Base-by-base conservation (phyloP, 2,888 invertebrate genomes). In the Elmis aenea region DNA sequence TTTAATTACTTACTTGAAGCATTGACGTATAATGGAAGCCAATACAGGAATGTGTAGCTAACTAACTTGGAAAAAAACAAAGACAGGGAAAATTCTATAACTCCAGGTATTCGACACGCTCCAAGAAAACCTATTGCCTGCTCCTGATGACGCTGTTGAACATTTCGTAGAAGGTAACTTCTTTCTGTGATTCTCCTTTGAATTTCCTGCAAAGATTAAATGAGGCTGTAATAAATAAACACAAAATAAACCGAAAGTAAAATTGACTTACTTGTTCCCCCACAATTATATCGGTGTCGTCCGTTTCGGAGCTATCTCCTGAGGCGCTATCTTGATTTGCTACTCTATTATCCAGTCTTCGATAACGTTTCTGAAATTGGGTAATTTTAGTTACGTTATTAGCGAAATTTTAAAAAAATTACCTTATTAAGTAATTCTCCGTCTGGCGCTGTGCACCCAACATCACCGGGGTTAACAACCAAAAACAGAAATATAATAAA, bases 21-120 rank as follows among this genome's bases (percentile, higher is more conserved):
- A 43, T 82, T 80, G 39, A 97, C 91, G 59, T 94, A 96, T 3
- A 83, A 67, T 12, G 96, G 96, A 58, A 97, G 73, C 96, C 96
- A 97, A 64, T 89, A 96, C 28, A 96, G 77, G 71, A 96, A 96
- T 39, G 95, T 96, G 62, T 97, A 96, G 65, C 91, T 91, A 57
- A 96, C 95, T 21, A 96, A 76, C 68, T 97, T 97, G 8, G 94
- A 89, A 68, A 96, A 96, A 70, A 96, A 96, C 22, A 96, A 75
- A 24, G 90, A 90, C 24, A 95, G 64, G 0, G 95, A 90, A 70
- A 87, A 97, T 70, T 95, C 94, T 2, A 92, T 51, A 1, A 97
- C 96, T 15, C 95, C 95, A 0, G 95, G 94, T 58, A 95, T 93
- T 53, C 71, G 69, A 1, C 91, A 68, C 15, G 95, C 95, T 38